Conservation (phyloP, 35 echinoderm and acorn worm genomes). For the Ophioderma brevispina region DNA sequence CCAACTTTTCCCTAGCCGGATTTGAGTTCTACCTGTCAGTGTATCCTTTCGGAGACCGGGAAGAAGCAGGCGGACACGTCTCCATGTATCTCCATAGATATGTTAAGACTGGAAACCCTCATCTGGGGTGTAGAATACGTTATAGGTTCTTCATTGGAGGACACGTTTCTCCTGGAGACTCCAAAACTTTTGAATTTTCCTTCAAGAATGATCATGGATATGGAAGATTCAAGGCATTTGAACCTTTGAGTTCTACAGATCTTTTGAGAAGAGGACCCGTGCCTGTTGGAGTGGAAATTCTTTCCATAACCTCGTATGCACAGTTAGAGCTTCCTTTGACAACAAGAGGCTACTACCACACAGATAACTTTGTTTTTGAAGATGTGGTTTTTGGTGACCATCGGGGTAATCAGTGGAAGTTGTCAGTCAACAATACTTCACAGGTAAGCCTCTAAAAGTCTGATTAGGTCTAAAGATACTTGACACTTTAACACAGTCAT, state of each 20-base stretch:
- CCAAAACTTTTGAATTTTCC: constrained; percentile 89
- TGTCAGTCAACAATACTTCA: constrained; percentile 45
- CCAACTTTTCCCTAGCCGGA: constrained; percentile 86
- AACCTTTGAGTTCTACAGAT: constrained; percentile 63
- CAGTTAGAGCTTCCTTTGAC: constrained; percentile 74
- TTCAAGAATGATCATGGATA: constrained; percentile 95
- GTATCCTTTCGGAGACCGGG: constrained; percentile 85
- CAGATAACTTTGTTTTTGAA: constrained; percentile 89
- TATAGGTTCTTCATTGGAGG: constrained; percentile 90
- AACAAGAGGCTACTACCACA: constrained; percentile 89
- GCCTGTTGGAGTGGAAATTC: constrained; percentile 81
- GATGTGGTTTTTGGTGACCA: constrained; percentile 81
- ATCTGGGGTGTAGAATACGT: constrained; percentile 78
- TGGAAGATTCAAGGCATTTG: constrained; percentile 86
- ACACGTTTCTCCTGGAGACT: constrained; percentile 60
- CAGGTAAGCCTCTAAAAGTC: constrained; percentile 30
- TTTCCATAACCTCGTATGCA: constrained; percentile 87
- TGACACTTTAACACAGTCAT: no score
- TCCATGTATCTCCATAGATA: constrained; percentile 96
- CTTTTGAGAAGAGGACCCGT: constrained; percentile 67
- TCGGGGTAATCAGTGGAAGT: constrained; percentile 76
- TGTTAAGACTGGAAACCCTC: constrained; percentile 59
- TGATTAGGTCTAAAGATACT: no score
- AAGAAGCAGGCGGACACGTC: constrained; percentile 79
- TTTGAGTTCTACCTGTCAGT: constrained; percentile 93